These are phyloP conservation scores for Arenaria interpres DNA, from an alignment of 2,113 vertebrate genomes.

Conservation along the genomic window DNA sequence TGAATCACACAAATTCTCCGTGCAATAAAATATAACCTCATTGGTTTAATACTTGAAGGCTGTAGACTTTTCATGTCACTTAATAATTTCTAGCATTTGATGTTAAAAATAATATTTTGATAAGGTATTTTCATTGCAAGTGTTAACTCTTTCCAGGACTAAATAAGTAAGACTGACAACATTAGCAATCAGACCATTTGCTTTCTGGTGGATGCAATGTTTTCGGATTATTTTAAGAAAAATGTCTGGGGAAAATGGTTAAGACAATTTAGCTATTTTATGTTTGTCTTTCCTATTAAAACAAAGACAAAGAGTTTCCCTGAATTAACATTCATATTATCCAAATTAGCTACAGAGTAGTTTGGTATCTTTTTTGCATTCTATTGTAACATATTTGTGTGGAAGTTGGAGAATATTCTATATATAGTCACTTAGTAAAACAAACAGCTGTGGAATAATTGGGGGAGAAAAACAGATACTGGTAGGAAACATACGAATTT, in stretches of 20 bases:
- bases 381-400: conserved; percentile 45
- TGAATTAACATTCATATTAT: conserved; percentile 70
- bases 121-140: background rate
- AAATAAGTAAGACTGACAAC: background rate
- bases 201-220: background rate
- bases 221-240: conserved; percentile 46
- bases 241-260: conserved; percentile 26
- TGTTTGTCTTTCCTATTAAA: conserved; percentile 68
- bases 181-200: background rate
- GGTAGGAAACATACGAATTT: background rate
- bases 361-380: conserved; percentile 27
- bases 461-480: background rate
- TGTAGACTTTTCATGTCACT: conserved; percentile 38
- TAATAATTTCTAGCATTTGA: conserved; percentile 65
- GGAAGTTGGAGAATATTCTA: conserved; percentile 59
- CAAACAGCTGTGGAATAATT: conserved; percentile 49
- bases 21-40: conserved; percentile 44
- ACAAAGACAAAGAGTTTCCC: conserved; percentile 60
- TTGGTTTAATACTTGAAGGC: conserved; percentile 39
- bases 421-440: conserved; percentile 64
- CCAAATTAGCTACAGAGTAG: conserved; percentile 51
- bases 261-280: conserved; percentile 59
- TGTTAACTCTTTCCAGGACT: conserved; percentile 18
- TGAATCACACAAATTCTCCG: conserved; percentile 30
- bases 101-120: conserved; percentile 50